Evolutionary conservation across 37 sponge, comb jelly and placozoan species (phyloP).

Genomic region (Petrosia ficiformis): DNA sequence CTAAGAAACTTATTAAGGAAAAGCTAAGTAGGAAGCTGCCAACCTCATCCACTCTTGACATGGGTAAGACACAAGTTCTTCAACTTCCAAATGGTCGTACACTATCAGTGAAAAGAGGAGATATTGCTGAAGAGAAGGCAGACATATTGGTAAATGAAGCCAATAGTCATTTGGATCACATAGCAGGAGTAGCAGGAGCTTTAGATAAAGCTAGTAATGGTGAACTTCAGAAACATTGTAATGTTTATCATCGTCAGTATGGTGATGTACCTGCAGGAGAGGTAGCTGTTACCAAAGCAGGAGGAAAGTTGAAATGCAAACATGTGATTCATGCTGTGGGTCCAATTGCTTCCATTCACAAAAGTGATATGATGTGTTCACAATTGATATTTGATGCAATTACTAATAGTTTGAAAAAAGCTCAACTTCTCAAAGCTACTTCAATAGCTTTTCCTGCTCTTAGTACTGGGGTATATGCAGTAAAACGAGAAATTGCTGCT

Average conservation of each 20-base stretch:
- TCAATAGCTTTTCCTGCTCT: slow-evolving; percentile 77
- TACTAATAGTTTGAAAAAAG: slow-evolving; percentile 13
- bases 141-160: slow-evolving; percentile 75
- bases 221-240: slow-evolving; percentile 33
- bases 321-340: slow-evolving; percentile 72
- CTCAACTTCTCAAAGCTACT: slow-evolving; percentile 11
- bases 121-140: slow-evolving; percentile 51
- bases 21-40: neutral
- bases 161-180: slow-evolving; percentile 46
- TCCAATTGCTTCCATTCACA: slow-evolving; percentile 8
- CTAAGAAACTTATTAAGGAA: slow-evolving; percentile 14
- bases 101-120: slow-evolving; percentile 54
- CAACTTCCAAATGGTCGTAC: slow-evolving; percentile 16
- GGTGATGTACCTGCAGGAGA: slow-evolving; percentile 41
- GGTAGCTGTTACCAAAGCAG: slow-evolving; percentile 43
- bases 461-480: slow-evolving; percentile 71
- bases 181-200: slow-evolving; percentile 71
- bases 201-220: slow-evolving; percentile 44
- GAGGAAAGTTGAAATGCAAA: slow-evolving; percentile 52
- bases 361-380: slow-evolving; percentile 5
- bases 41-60: neutral
- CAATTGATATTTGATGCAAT: slow-evolving; percentile 22
- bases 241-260: slow-evolving; percentile 1
- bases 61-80: neutral
- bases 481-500: slow-evolving; percentile 23